These are phyloP conservation scores for Mormyrus proboscirostris DNA, from an alignment of 2,797 vertebrate species.

Conservation along the genomic window DNA sequence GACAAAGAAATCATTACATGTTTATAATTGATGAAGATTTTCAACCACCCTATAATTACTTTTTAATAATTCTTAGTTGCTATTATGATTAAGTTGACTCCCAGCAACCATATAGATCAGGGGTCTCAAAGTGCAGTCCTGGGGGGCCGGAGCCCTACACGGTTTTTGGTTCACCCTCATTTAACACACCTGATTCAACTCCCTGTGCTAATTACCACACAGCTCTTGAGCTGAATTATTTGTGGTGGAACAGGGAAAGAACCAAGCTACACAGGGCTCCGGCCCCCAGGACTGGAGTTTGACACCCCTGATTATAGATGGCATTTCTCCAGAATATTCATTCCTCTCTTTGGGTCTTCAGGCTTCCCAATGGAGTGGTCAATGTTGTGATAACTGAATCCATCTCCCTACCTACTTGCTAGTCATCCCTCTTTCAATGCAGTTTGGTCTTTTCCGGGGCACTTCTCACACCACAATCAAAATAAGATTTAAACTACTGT, in stretches of 20 bases:
- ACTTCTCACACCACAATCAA: not conserved
- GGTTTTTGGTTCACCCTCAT: too few relatives aligned
- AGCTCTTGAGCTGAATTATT: too few relatives aligned
- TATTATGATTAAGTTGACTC: not conserved
- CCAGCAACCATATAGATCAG: not conserved
- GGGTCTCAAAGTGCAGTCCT: too few relatives aligned
- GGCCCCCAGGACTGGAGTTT: too few relatives aligned
- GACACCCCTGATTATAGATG: not conserved
- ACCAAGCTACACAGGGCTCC: too few relatives aligned
- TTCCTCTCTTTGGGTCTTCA: not conserved
- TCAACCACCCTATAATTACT: not conserved
- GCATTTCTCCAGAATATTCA: not conserved
- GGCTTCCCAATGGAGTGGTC: not conserved
- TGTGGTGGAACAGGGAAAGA: too few relatives aligned
- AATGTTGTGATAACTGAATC: not conserved
- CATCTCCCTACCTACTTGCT: not conserved
- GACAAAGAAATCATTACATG: not conserved
- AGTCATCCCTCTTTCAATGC: not conserved
- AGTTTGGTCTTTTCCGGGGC: not conserved
- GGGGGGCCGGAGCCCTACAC: too few relatives aligned
- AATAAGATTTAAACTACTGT: not conserved
- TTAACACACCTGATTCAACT: too few relatives aligned
- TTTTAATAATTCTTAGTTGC: not conserved
- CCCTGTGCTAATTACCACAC: too few relatives aligned
- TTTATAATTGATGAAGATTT: not conserved